Percentiles rank a stretch among this genome's conserved stretches.
These are phyloP conservation scores for Phthorimaea operculella DNA, from an alignment of 1,140 invertebrate species.

Conservation along the genomic window DNA sequence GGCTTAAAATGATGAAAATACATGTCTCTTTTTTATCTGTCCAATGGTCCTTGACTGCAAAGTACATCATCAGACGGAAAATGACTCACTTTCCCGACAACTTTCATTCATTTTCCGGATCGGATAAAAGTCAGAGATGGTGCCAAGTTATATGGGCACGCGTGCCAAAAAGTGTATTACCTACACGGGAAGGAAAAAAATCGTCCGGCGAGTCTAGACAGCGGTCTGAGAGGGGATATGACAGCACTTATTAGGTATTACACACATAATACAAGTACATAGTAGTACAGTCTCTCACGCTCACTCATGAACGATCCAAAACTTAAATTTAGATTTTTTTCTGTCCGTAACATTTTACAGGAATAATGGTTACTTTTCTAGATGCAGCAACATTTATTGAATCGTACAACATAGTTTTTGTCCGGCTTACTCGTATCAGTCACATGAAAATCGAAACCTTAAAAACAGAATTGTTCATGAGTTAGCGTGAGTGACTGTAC, in stretches of 20 bases:
- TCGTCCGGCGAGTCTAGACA: slow-evolving; percentile 51
- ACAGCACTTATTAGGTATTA: slow-evolving; percentile 14
- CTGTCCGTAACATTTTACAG: too few species aligned
- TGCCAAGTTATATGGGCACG: slow-evolving; percentile 53
- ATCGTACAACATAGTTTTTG: too few species aligned
- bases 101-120: slow-evolving; percentile 62
- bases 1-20: too few species aligned
- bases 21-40: slow-evolving; percentile 22
- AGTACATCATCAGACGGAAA: slow-evolving; percentile 9
- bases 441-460: too few species aligned
- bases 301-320: too few species aligned
- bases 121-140: slow-evolving; percentile 42
- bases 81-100: slow-evolving; percentile 44
- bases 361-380: too few species aligned
- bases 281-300: too few species aligned
- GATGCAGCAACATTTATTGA: too few species aligned
- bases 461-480: too few species aligned
- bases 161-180: slow-evolving; percentile 62
- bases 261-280: not conserved
- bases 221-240: slow-evolving; percentile 44
- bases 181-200: slow-evolving; percentile 50
- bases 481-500: too few species aligned
- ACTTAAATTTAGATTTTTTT: too few species aligned
- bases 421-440: too few species aligned
- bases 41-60: slow-evolving; percentile 27